Percentiles rank a stretch among this genome's conserved stretches.
Evolutionary conservation across 2,113 vertebrate genomes (phyloP).

Genomic region (Ariopsis seemanni): DNA sequence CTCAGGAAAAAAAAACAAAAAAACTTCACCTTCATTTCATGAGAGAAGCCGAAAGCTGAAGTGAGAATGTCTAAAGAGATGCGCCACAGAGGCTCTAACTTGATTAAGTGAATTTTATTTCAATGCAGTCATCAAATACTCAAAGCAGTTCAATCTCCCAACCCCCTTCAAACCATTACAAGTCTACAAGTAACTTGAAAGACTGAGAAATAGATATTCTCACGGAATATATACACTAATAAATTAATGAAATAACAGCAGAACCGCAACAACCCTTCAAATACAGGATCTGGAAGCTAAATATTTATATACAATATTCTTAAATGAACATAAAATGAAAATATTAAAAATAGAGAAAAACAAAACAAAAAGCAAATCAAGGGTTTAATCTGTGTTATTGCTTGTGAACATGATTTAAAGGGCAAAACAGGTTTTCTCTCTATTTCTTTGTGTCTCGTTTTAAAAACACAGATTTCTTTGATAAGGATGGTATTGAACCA

Average conservation of each 20-base stretch:
- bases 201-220: not conserved
- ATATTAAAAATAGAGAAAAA: not conserved
- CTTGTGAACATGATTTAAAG: not conserved
- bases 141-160: slow-evolving; percentile 18
- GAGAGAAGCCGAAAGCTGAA: not conserved
- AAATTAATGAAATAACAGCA: not conserved
- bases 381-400: not conserved
- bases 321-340: not conserved
- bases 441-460: not conserved
- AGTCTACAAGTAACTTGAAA: not conserved
- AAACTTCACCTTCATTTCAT: not conserved
- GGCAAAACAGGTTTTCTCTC: not conserved
- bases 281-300: not conserved
- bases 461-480: slow-evolving; percentile 16
- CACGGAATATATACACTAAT: not conserved
- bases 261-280: not conserved
- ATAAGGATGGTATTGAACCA: slow-evolving; percentile 48
- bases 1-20: not conserved
- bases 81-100: slow-evolving; percentile 2
- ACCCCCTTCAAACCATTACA: not conserved
- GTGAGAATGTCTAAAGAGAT: not conserved
- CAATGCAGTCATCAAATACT: slow-evolving; percentile 3
- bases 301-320: not conserved
- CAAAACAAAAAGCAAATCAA: not conserved
- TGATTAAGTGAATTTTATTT: slow-evolving; percentile 14